These are phyloP conservation scores for Drosophila trapezifrons DNA, from an alignment of 1,140 invertebrate species.

Conservation along the genomic window DNA sequence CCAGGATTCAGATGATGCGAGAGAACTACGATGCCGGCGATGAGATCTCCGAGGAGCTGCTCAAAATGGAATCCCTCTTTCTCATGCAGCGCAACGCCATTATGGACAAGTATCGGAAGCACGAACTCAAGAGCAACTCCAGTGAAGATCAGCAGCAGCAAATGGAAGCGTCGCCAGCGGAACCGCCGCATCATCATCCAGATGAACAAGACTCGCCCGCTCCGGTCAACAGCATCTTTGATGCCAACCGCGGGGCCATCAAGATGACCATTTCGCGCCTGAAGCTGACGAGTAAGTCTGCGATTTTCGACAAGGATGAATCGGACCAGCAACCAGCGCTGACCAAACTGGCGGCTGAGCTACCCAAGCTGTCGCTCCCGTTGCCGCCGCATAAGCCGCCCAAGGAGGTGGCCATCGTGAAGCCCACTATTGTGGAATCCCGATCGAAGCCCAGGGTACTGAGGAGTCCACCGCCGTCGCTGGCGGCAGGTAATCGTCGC, in stretches of 20 bases:
- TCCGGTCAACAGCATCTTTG: constrained; percentile 74
- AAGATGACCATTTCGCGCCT: constrained; percentile 77
- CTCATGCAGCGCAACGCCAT: constrained; percentile 77
- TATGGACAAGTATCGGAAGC: constrained; percentile 75
- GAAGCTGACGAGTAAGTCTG: constrained; percentile 69
- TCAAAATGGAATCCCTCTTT: constrained; percentile 80
- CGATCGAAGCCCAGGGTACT: constrained; percentile 37
- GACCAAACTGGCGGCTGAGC: constrained; percentile 30
- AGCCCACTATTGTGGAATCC: constrained; percentile 75
- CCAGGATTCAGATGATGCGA: constrained; percentile 80
- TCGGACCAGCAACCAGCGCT: constrained; percentile 25
- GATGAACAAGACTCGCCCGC: constrained; percentile 18
- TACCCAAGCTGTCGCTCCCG: constrained; percentile 17
- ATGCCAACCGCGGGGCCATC: constrained; percentile 78
- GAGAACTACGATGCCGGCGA: constrained; percentile 77
- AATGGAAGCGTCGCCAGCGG: neutral
- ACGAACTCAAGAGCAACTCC: constrained; percentile 46
- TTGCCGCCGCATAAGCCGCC: neutral
- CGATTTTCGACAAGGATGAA: constrained; percentile 73
- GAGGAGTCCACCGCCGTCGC: constrained; percentile 25
- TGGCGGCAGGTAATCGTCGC: constrained; percentile 5
- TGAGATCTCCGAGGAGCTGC: constrained; percentile 74
- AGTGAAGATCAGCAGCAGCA: constrained; percentile 21
- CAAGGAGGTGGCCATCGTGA: constrained; percentile 79
- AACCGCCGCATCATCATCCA: neutral